These are phyloP conservation scores for Cantharis lateralis DNA, from an alignment of 2,888 invertebrate genomes.

Conservation along the genomic window DNA sequence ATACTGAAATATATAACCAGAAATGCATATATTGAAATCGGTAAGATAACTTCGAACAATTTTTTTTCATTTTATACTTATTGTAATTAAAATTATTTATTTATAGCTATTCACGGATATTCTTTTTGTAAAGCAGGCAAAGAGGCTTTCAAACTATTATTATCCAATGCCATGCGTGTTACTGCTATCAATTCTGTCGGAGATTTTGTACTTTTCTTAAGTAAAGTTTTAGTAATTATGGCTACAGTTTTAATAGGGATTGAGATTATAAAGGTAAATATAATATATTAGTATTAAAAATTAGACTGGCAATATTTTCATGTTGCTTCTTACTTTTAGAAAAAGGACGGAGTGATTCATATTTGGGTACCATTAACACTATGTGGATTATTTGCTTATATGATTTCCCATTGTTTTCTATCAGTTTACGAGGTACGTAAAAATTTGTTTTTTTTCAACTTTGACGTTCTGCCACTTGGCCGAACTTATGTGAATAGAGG, in stretches of 20 bases:
- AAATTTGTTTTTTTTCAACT: too few relatives aligned
- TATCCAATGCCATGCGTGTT: constrained; percentile 67
- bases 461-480: too few relatives aligned
- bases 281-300: constrained; percentile 1
- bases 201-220: constrained; percentile 71
- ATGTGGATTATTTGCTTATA: constrained; percentile 68
- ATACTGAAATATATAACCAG: constrained; percentile 68
- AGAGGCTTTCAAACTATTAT: constrained; percentile 65
- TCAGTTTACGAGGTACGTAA: constrained; percentile 71
- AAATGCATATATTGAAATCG: constrained; percentile 75
- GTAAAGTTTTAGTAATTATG: constrained; percentile 68
- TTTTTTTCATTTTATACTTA: neutral
- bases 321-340: constrained; percentile 49
- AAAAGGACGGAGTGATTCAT: constrained; percentile 62
- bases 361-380: constrained; percentile 67
- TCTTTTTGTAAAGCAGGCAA: constrained; percentile 67
- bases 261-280: constrained; percentile 61
- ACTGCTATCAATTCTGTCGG: constrained; percentile 76
- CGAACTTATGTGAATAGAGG: too few relatives aligned
- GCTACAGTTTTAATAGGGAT: constrained; percentile 66
- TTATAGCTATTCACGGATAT: constrained; percentile 67
- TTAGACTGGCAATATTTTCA: neutral
- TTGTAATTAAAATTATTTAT: constrained; percentile 35
- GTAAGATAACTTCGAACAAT: constrained; percentile 52
- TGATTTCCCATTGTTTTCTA: constrained; percentile 73